These are phyloP conservation scores for Oppia nitens DNA, from an alignment of 1,140 invertebrate genomes.

Conservation along the genomic window DNA sequence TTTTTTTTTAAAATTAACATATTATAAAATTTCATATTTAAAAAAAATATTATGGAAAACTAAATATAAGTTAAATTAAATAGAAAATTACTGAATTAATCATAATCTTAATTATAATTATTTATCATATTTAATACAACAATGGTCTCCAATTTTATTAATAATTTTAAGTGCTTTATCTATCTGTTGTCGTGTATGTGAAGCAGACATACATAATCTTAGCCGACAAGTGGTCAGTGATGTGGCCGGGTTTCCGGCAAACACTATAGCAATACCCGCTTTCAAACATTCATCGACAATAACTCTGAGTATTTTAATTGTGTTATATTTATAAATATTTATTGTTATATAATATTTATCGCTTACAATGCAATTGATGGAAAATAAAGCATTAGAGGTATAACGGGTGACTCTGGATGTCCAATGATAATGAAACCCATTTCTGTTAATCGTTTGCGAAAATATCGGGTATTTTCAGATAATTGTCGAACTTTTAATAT, in stretches of 20 bases:
- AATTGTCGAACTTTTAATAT: too few relatives aligned
- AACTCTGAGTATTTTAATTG: slow-evolving; percentile 24
- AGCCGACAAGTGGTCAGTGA: slow-evolving; percentile 81
- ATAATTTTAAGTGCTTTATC: slow-evolving; percentile 47
- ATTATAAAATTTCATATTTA: too few relatives aligned
- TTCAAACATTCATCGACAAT: slow-evolving; percentile 66
- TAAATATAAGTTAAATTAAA: too few relatives aligned
- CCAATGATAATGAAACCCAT: slow-evolving; percentile 90
- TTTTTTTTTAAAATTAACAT: too few relatives aligned
- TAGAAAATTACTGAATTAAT: too few relatives aligned
- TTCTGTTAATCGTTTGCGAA: slow-evolving; percentile 63
- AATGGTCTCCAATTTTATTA: slow-evolving; percentile 12
- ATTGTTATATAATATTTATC: slow-evolving; percentile 21
- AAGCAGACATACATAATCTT: slow-evolving; percentile 86
- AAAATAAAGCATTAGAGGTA: slow-evolving; percentile 84
- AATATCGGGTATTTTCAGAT: slow-evolving; percentile 69
- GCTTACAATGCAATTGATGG: slow-evolving; percentile 65
- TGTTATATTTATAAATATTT: slow-evolving; percentile 39
- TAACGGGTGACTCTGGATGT: slow-evolving; percentile 87
- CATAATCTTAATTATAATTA: too few relatives aligned
- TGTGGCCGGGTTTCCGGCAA: slow-evolving; percentile 96
- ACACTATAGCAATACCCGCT: slow-evolving; percentile 72
- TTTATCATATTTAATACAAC: slow-evolving; percentile 13
- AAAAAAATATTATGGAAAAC: too few relatives aligned
- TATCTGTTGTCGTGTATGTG: slow-evolving; percentile 86